Evolutionary conservation across 1,140 invertebrate species (phyloP), one percentile per base, ranked within the genome.

Genomic region (Drosophila pachea): DNA sequence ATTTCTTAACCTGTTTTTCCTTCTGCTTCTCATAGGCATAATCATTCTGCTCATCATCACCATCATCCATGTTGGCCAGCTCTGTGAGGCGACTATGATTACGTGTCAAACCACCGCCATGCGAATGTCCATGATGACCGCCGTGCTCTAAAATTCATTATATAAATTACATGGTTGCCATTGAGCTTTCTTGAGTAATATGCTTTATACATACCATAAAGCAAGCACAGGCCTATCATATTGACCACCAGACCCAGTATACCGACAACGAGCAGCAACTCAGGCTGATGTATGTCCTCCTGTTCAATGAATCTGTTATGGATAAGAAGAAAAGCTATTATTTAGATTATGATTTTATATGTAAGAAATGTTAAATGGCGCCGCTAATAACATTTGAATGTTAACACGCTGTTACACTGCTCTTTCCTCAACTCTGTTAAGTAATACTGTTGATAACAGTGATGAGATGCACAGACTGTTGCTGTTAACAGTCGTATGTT

Each of bases 221-320:
- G 96, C 48, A 97, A 90, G 72, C 93, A 93, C 42, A 97, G 90
- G 59, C 96, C 96, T 69, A 97, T 92, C 29, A 97, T 78, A 89
- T 97, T 97, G 4, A 98, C 93, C 47, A 96, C 73, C 35, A 98
- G 91, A 11, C 96, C 96, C 29, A 96, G 86, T 2, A 91, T 91
- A 7, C 96, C 95, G 1, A 97, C 96, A 58, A 92, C 92, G 0
- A 96, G 92, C 38, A 97, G 91, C 7, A 97, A 88, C 76, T 93
- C 86, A 2, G 96, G 93, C 76, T 96, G 91, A 64, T 96, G 95
- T 72, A 99, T 97, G 22, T 91, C 90, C 90, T 97, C 94, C 36
- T 94, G 92, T 84, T 97, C 94, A 56, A 96, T 95, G 89, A 97
- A 96, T 72, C 89, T 89, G 48, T 45, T 16, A 22, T 22, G 22